These are phyloP conservation scores for Drosophila bipectinata DNA, from an alignment of 1,140 invertebrate genomes.

Conservation along the genomic window DNA sequence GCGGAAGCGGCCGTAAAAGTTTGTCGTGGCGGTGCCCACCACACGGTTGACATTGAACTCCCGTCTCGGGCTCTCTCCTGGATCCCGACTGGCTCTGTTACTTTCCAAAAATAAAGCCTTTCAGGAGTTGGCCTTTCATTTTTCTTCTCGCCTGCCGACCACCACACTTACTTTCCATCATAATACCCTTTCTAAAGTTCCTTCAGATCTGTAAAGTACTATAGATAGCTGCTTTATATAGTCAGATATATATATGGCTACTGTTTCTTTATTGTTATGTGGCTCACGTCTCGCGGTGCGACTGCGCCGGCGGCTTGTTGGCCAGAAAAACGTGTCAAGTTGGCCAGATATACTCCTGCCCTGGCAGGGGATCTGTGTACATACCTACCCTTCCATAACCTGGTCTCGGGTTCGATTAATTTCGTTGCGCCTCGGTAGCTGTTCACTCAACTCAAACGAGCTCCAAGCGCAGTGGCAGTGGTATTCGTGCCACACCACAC, in stretches of 20 bases:
- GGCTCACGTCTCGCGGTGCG: constrained; percentile 74
- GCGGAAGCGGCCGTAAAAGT: constrained; percentile 65
- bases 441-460: constrained; percentile 72
- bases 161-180: constrained; percentile 55
- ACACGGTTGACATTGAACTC: constrained; percentile 78
- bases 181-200: constrained; percentile 29
- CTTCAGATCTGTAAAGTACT: constrained; percentile 12
- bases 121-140: constrained; percentile 74
- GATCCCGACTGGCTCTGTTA: constrained; percentile 44
- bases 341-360: constrained; percentile 43
- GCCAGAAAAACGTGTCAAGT: constrained; percentile 78
- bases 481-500: not conserved
- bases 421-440: constrained; percentile 80
- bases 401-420: constrained; percentile 68
- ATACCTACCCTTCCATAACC: constrained; percentile 52
- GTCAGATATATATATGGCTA: constrained; percentile 30
- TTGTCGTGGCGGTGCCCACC: constrained; percentile 53
- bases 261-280: constrained; percentile 63
- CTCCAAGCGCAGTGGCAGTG: too few species aligned
- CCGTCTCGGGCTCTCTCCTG: constrained; percentile 27
- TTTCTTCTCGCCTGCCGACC: constrained; percentile 43
- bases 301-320: constrained; percentile 55
- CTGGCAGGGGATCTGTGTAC: too few species aligned
- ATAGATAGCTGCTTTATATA: constrained; percentile 1
- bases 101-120: constrained; percentile 69